A percentile compares a stretch with the other conserved stretches of the same genome.
Conservation (phyloP, 2,113 vertebrate species). For the Strix aluco region DNA sequence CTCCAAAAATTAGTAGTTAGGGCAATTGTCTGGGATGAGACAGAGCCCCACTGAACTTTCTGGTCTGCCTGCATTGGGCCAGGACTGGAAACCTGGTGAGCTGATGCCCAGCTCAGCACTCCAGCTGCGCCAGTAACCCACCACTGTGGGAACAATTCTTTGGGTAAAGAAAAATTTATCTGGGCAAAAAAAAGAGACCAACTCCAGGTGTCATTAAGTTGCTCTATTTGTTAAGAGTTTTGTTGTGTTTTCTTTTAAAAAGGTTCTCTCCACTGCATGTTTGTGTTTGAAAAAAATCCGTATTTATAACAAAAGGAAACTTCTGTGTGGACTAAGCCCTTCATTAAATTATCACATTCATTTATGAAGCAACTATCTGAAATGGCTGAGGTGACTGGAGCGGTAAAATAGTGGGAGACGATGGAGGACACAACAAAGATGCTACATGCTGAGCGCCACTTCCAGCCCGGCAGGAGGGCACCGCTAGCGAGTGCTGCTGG, state of each 20-base stretch:
- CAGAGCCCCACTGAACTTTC: background rate
- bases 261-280: rapidly evolving
- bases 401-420: background rate
- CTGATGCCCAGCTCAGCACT: background rate
- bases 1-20: background rate
- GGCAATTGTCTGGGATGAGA: background rate
- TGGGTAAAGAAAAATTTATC: background rate
- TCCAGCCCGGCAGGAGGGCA: background rate
- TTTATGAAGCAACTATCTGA: background rate
- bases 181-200: background rate
- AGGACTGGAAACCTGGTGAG: background rate
- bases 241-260: background rate
- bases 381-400: background rate
- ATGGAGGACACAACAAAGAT: background rate
- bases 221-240: background rate
- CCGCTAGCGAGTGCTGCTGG: rapidly evolving
- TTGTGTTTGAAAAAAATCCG: background rate
- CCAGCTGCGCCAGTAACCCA: background rate
- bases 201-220: background rate
- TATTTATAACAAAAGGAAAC: background rate
- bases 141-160: background rate
- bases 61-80: background rate
- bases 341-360: background rate
- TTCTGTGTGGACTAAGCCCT: background rate
- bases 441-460: background rate